Conservation (phyloP, 2,888 invertebrate species). For the Amphimallon solstitiale region DNA sequence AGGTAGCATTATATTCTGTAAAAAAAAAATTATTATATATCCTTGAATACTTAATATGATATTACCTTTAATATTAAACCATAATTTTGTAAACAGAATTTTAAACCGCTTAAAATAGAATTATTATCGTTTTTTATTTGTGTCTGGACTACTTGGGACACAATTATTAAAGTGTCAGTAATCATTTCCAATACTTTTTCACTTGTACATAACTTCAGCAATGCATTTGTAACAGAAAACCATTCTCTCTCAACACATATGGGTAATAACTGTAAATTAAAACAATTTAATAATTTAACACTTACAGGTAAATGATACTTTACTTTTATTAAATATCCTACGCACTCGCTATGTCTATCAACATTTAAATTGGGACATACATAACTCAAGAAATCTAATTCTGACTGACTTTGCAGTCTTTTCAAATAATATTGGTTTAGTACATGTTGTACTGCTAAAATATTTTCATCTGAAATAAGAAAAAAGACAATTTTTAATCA, state of each 20-base stretch:
- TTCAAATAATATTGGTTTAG: constrained; percentile 23
- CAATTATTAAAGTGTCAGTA: constrained; percentile 53
- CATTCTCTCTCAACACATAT: constrained; percentile 56
- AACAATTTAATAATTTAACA: constrained; percentile 17
- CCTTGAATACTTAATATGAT: not conserved
- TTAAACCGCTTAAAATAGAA: constrained; percentile 48
- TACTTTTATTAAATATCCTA: constrained; percentile 50
- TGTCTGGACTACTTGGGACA: constrained; percentile 54
- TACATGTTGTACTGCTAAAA: constrained; percentile 18
- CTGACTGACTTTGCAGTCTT: not conserved
- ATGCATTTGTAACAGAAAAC: constrained; percentile 50
- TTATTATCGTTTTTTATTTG: constrained; percentile 46
- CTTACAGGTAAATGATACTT: not conserved
- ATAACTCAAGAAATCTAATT: constrained; percentile 38
- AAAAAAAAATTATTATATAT: constrained; percentile 17
- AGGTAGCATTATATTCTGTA: constrained; percentile 39
- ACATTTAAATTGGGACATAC: constrained; percentile 45
- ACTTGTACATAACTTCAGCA: constrained; percentile 45
- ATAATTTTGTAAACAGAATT: constrained; percentile 54
- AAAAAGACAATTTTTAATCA: not conserved
- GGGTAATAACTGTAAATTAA: constrained; percentile 52
- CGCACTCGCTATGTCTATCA: constrained; percentile 47
- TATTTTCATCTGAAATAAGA: constrained; percentile 21
- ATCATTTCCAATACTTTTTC: constrained; percentile 50
- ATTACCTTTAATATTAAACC: constrained; percentile 54